These are phyloP conservation scores for Silvanus unidentatus DNA, from an alignment of 2,888 invertebrate species.

Conservation along the genomic window DNA sequence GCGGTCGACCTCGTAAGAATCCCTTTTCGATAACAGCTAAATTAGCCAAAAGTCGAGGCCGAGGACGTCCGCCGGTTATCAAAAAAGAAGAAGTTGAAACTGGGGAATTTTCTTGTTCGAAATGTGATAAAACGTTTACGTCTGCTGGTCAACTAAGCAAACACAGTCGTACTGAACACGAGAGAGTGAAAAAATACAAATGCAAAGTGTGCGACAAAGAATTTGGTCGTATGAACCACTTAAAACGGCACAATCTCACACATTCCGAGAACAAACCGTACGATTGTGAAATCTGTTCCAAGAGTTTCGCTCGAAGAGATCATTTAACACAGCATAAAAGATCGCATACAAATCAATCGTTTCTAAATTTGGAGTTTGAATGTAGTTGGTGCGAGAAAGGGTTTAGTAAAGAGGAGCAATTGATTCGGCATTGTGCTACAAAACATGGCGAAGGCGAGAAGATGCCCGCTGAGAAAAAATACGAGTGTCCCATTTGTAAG, in stretches of 20 bases:
- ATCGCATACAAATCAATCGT: slow-evolving; percentile 28
- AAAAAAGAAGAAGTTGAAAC: slow-evolving; percentile 30
- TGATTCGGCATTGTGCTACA: slow-evolving; percentile 47
- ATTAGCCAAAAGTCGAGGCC: slow-evolving; percentile 16
- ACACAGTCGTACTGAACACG: slow-evolving; percentile 33
- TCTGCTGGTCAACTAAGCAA: slow-evolving; percentile 35
- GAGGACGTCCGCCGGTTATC: slow-evolving; percentile 17
- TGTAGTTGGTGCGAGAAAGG: slow-evolving; percentile 50
- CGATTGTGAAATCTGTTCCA: slow-evolving; percentile 44
- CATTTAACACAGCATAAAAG: slow-evolving; percentile 41
- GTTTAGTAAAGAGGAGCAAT: slow-evolving; percentile 49
- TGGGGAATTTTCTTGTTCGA: slow-evolving; percentile 35
- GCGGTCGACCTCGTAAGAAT: slow-evolving; percentile 40
- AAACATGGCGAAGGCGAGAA: slow-evolving; percentile 43
- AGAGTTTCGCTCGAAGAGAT: slow-evolving; percentile 41
- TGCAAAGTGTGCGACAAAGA: slow-evolving; percentile 47
- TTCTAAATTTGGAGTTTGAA: slow-evolving; percentile 32
- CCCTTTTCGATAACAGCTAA: slow-evolving; percentile 17
- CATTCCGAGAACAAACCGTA: slow-evolving; percentile 45
- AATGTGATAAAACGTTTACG: slow-evolving; percentile 35
- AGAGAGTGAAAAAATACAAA: slow-evolving; percentile 33
- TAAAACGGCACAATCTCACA: slow-evolving; percentile 47
- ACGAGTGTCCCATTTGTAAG: slow-evolving; percentile 40
- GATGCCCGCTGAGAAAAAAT: slow-evolving; percentile 41
- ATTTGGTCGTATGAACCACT: slow-evolving; percentile 47